Percentiles rank a stretch among this genome's conserved stretches.
phyloP scores from a whole-genome alignment of 2,888 invertebrate species.

The Epistrophella euchroma region DNA sequence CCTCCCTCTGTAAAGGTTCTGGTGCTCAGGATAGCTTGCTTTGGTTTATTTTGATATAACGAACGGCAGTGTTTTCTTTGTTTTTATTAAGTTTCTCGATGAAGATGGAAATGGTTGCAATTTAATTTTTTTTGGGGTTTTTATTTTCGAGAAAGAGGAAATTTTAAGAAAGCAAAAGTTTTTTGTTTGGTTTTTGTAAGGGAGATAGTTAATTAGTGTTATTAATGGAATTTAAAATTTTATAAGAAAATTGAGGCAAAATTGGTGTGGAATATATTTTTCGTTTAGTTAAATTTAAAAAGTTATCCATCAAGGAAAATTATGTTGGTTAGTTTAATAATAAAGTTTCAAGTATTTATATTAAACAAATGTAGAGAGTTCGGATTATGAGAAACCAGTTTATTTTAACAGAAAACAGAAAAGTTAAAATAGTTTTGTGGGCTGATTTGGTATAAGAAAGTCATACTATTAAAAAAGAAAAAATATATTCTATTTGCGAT shows the following conservation, averaged over 20 bases:
- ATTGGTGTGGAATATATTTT: neutral
- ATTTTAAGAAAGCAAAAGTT: constrained; percentile 31
- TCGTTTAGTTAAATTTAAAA: constrained; percentile 15
- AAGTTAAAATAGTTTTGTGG: neutral
- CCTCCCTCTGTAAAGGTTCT: constrained; percentile 16
- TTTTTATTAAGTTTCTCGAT: constrained; percentile 12
- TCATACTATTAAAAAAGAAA: neutral
- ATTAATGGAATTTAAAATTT: constrained; percentile 54
- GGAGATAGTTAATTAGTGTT: constrained; percentile 51
- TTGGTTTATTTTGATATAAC: constrained; percentile 12
- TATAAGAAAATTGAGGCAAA: neutral
- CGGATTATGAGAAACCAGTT: neutral
- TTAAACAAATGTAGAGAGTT: neutral
- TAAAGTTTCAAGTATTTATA: constrained; percentile 12
- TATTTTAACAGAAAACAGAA: neutral
- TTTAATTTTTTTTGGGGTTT: neutral
- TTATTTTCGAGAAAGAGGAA: neutral
- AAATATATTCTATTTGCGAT: no score
- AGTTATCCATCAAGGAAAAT: constrained; percentile 3
- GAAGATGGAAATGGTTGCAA: constrained; percentile 22
- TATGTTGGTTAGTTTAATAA: constrained; percentile 1
- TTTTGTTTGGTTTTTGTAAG: constrained; percentile 22
- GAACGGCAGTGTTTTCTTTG: constrained; percentile 2
- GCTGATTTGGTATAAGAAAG: neutral
- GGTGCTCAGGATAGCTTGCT: neutral